Evolutionary conservation across 2,888 invertebrate species (phyloP), one percentile per base, ranked within the genome.

Genomic region (Euproctis similis): DNA sequence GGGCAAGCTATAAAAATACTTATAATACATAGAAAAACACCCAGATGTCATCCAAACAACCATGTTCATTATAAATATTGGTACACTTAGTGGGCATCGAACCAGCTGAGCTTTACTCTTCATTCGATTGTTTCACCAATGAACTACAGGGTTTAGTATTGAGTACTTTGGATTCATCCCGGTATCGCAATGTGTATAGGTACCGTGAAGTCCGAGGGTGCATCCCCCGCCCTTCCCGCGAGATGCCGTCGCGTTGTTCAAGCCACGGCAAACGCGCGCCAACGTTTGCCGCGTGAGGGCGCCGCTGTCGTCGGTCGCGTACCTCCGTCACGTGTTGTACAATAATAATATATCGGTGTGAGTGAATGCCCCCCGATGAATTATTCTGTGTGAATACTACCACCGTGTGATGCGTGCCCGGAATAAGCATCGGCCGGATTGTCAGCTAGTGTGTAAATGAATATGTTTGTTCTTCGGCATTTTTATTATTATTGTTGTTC

Each of bases 221-320:
- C 72, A 72, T 68, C 72, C 76, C 73, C 71, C 68, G 56, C 69
- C 64, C 68, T 52, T 49, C 64, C 65, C 59, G 52, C 57, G 39
- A 34, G 28, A 24, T 43, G 41, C 45, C 50, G 47, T 49, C 46
- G 50, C 59, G 54, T 39, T 53, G 46, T 39, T 31, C 46, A 45
- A 36, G 37, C 53, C 31, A 59, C 69, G 63, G 65, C 82, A 82
- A 69, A 73, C 73, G 82, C 77, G 78, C 81, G 81, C 77, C 64
- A 67, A 68, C 76, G 74, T 67, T 61, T 53, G 81, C 69, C 77
- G 80, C 69, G 80, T 61, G 76, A 77, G 78, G 82, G 78, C 80
- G 80, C 65, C 56, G 49, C 45, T 34, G 50, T 59, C 59, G 60
- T 57, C 57, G 51, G 54, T 41, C 59, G 61, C 59, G 59, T 42